Conservation (phyloP, 92 coral and sea anemone species). For the Actinostola sp. region DNA sequence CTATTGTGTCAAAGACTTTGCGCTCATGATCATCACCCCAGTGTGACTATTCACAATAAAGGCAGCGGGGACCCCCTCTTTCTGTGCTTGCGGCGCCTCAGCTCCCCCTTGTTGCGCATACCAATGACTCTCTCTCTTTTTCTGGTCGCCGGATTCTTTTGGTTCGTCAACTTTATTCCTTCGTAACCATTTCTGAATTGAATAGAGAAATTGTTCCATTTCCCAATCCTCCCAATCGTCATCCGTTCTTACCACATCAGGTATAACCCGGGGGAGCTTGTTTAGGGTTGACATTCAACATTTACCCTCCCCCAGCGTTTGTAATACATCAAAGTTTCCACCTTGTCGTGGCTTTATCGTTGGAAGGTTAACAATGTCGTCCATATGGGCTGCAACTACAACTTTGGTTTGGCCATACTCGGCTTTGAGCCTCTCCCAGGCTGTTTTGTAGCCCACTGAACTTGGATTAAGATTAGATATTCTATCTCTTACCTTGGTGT, state of each 20-base stretch:
- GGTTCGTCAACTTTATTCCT: conserved; percentile 13
- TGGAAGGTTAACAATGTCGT: too few relatives aligned
- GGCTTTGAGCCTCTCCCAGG: too few relatives aligned
- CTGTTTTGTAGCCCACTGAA: too few relatives aligned
- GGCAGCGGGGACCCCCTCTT: conserved; percentile 18
- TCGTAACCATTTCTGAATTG: conserved; percentile 37
- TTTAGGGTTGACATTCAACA: conserved; percentile 43
- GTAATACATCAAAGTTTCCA: conserved; percentile 61
- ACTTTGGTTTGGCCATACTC: too few relatives aligned
- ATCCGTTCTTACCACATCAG: conserved; percentile 53
- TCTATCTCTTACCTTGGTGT: too few relatives aligned
- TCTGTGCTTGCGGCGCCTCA: conserved; percentile 1
- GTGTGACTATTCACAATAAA: conserved; percentile 6
- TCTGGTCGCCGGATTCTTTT: conserved; percentile 5
- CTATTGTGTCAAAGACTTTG: conserved; percentile 20
- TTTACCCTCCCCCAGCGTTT: conserved; percentile 42
- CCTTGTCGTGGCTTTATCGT: conserved; percentile 32
- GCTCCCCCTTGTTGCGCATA: conserved; percentile 31
- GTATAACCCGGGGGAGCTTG: conserved; percentile 52
- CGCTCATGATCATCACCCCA: conserved; percentile 37
- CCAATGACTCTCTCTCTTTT: conserved; percentile 37
- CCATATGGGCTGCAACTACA: too few relatives aligned
- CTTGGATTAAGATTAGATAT: conserved; percentile 68
- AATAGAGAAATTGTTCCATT: conserved; percentile 31
- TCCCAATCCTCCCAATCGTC: conserved; percentile 60